phyloP scores from a whole-genome alignment of 1,140 invertebrate species.

The Aphaenogaster floridana region DNA sequence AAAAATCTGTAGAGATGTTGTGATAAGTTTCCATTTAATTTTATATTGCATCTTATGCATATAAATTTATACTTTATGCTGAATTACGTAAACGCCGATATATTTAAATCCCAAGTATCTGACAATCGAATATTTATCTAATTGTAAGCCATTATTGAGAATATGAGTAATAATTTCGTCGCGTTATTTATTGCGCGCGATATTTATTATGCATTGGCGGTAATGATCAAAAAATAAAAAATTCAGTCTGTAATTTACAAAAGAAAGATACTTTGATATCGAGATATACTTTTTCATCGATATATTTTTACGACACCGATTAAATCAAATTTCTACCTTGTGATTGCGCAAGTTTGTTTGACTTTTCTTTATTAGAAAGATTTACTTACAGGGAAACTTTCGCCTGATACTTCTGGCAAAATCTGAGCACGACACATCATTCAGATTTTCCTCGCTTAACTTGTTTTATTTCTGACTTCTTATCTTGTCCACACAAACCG shows the following conservation, averaged over 20 bases:
- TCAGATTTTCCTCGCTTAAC: slow-evolving; percentile 2
- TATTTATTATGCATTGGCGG: neutral
- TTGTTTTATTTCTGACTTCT: too few relatives aligned
- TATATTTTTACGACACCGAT: neutral
- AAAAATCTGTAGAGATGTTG: neutral
- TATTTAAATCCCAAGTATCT: neutral
- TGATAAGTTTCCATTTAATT: neutral
- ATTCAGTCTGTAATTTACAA: neutral
- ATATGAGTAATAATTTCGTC: neutral
- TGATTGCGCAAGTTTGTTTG: neutral
- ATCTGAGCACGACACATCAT: slow-evolving; percentile 38
- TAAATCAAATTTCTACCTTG: neutral
- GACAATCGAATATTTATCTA: neutral
- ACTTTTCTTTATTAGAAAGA: too few relatives aligned
- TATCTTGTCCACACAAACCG: too few relatives aligned
- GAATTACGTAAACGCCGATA: neutral
- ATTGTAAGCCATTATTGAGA: neutral
- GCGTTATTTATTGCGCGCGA: neutral
- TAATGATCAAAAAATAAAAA: neutral
- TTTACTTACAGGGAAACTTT: neutral
- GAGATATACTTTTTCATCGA: neutral
- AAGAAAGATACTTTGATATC: neutral
- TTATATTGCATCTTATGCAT: neutral
- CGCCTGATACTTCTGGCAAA: neutral
- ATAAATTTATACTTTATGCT: neutral